Evolutionary conservation across 2,797 vertebrate genomes (phyloP).

Genomic region (Ficedula albicollis): DNA sequence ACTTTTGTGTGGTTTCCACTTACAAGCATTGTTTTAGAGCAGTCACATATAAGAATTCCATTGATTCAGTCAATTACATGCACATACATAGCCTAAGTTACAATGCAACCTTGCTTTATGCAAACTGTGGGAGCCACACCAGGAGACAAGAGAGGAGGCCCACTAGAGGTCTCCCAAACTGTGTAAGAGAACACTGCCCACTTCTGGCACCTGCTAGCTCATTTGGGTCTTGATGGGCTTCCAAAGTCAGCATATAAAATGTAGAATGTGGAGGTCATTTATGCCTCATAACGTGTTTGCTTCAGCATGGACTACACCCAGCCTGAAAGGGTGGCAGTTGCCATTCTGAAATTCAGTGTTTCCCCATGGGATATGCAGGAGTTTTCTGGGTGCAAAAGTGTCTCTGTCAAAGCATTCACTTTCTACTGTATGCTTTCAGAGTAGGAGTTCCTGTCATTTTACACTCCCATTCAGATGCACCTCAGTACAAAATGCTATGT

Average conservation of each 20-base stretch:
- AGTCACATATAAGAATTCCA: neutral
- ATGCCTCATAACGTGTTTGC: neutral
- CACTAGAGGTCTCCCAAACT: slow-evolving; percentile 54
- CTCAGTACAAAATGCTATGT: accelerated
- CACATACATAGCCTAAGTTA: neutral
- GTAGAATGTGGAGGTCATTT: neutral
- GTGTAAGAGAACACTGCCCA: neutral
- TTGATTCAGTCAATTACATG: neutral
- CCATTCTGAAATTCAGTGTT: neutral
- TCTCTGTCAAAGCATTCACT: neutral
- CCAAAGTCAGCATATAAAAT: neutral
- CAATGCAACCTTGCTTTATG: neutral
- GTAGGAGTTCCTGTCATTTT: neutral
- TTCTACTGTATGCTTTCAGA: neutral
- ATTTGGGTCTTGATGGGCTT: neutral
- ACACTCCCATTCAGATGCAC: neutral
- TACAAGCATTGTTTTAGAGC: neutral
- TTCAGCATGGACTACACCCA: neutral
- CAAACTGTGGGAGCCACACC: neutral
- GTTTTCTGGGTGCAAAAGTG: accelerated
- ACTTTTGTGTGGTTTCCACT: neutral
- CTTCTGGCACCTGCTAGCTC: neutral
- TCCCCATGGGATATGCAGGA: neutral
- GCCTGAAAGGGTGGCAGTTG: neutral
- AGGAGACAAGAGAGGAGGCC: neutral